These are phyloP conservation scores for Bombus turneri DNA, from an alignment of 1,140 invertebrate genomes.

Conservation along the genomic window DNA sequence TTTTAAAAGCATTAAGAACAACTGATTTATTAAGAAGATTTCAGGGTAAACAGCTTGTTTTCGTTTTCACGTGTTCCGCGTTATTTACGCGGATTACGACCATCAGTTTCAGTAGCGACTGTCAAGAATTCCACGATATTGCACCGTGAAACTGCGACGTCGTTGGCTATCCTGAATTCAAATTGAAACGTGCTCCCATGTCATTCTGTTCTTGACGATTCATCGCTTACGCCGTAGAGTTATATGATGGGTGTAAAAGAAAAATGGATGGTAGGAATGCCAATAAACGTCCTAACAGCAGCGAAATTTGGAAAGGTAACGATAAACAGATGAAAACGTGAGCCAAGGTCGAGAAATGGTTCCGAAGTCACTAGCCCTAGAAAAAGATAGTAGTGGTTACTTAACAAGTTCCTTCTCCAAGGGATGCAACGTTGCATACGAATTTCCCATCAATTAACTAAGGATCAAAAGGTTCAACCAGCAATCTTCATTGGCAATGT, in stretches of 20 bases:
- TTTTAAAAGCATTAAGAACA: constrained; percentile 75
- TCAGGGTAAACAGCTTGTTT: constrained; percentile 58
- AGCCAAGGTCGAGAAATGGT: not conserved
- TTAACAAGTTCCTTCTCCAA: not conserved
- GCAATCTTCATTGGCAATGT: too few relatives aligned
- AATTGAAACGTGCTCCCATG: constrained; percentile 55
- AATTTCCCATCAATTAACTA: not conserved
- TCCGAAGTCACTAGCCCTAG: too few relatives aligned
- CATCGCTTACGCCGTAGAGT: constrained; percentile 34
- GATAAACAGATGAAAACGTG: constrained; percentile 14
- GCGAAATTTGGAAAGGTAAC: constrained; percentile 29
- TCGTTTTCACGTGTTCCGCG: constrained; percentile 70
- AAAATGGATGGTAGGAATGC: constrained; percentile 21
- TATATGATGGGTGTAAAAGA: constrained; percentile 48
- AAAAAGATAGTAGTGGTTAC: not conserved
- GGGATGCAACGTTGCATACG: not conserved
- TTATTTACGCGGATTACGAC: constrained; percentile 67
- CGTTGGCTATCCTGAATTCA: constrained; percentile 53
- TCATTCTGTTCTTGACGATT: constrained; percentile 48
- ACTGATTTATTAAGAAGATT: constrained; percentile 62
- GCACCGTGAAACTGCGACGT: constrained; percentile 45
- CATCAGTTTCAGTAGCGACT: constrained; percentile 44
- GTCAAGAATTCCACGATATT: constrained; percentile 54
- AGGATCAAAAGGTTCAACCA: too few relatives aligned
- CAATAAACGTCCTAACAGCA: constrained; percentile 13